These are phyloP conservation scores for Echinops telfairi DNA, from an alignment of 2,113 vertebrate genomes.

Conservation along the genomic window DNA sequence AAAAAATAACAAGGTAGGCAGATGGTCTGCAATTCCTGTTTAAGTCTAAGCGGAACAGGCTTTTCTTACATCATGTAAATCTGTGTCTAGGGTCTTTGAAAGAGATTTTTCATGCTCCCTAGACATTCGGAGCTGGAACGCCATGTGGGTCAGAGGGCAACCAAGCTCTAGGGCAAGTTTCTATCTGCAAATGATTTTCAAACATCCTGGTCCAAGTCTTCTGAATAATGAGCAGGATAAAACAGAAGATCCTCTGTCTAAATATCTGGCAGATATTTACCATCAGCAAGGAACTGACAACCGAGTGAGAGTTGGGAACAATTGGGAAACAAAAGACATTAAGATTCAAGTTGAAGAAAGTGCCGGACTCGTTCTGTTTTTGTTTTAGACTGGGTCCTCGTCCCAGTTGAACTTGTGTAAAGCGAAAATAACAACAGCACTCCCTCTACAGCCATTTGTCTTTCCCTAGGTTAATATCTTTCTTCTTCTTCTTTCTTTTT, in stretches of 20 bases:
- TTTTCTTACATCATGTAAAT: slow-evolving; percentile 67
- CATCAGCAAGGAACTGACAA: slow-evolving; percentile 68
- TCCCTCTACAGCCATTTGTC: neutral
- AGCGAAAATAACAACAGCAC: slow-evolving; percentile 41
- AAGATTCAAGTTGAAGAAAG: slow-evolving; percentile 39
- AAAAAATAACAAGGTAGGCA: slow-evolving; percentile 63
- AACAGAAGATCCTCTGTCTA: slow-evolving; percentile 87
- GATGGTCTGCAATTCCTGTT: slow-evolving; percentile 48
- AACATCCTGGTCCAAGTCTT: slow-evolving; percentile 76
- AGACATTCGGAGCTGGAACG: slow-evolving; percentile 77
- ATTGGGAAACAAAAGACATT: slow-evolving; percentile 66
- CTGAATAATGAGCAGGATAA: slow-evolving; percentile 86
- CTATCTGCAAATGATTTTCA: slow-evolving; percentile 78
- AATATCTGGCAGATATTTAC: slow-evolving; percentile 45
- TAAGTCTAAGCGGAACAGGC: slow-evolving; percentile 50
- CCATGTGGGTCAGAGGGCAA: slow-evolving; percentile 83
- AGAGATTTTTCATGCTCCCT: slow-evolving; percentile 78
- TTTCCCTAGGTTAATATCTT: slow-evolving; percentile 34
- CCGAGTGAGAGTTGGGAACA: slow-evolving; percentile 38
- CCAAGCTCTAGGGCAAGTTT: slow-evolving; percentile 77
- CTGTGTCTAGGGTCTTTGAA: slow-evolving; percentile 80
- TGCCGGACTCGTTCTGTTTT: slow-evolving; percentile 14
- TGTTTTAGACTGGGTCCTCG: slow-evolving; percentile 31
- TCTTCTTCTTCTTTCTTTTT: slow-evolving; percentile 26
- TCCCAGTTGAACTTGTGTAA: neutral